Base-by-base conservation (phyloP, 2,113 vertebrate genomes). In the Misgurnus mizolepis region DNA sequence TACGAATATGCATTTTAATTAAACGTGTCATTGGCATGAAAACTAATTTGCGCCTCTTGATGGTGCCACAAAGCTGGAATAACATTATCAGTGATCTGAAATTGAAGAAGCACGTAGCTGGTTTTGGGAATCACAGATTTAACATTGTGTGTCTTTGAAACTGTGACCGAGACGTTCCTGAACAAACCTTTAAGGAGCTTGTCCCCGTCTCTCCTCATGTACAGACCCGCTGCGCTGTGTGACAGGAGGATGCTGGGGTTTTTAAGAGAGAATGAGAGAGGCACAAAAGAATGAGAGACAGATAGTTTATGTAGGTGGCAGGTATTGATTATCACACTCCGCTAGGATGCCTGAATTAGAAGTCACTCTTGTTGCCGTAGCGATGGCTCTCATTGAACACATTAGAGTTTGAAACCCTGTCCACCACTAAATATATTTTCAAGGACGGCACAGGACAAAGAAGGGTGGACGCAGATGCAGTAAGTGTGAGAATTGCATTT, bases 141-240 rank as follows among this genome's bases (percentile, higher is more conserved):
- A 68, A 11, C 27, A 3, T 34, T n/a, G 5, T 67, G 15, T 47
- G 66, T 49, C 9, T 68, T 49, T 68, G 10, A 27, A 49, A 68
- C 67, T 3, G 67, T 50, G 68, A 70, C 68, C 53, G 39, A 55
- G 49, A 70, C 47, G 9, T 39, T 53, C 14, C 65, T 45, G 41
- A 10, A 60, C 50, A n/a, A 40, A 17, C 49, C 47, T 6, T 17
- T 41, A 55, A 64, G 69, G n/a, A 55, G 41, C 43, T 7, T 7
- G 64, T 80, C 76, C 74, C 49, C 17, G 58, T 22, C 70, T 80
- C 39, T 73, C 82, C 68, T 76, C 81, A 39, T 80, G 49, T 78
- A 83, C 84, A 81, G 87, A 83, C 88, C 86, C 86, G 86, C 85
- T 88, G 84, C 86, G 75, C 78, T 60, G 4, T 12, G 22, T 55